phyloP scores from a whole-genome alignment of 2,797 vertebrate genomes.

The Karalla daura region DNA sequence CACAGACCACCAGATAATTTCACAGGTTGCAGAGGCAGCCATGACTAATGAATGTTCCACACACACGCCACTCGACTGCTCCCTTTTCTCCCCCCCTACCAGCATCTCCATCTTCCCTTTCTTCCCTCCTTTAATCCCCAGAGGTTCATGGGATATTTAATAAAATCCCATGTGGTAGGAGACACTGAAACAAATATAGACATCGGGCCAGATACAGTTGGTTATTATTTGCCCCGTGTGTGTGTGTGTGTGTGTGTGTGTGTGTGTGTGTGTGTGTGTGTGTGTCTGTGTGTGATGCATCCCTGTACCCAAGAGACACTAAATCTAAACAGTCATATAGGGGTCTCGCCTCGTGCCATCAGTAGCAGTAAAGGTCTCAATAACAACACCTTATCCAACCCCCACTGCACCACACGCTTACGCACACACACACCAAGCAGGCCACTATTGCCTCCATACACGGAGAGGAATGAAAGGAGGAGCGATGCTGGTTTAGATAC shows the following conservation, averaged over 20 bases:
- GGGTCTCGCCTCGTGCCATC: slow-evolving; percentile 63
- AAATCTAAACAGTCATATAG: slow-evolving; percentile 75
- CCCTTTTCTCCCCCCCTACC: not conserved
- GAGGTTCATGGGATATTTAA: slow-evolving; percentile 68
- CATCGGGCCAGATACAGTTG: slow-evolving; percentile 45
- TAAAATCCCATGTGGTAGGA: slow-evolving; percentile 52
- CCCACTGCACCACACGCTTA: slow-evolving; percentile 15
- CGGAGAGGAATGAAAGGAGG: slow-evolving; percentile 52
- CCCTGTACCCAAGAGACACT: slow-evolving; percentile 48
- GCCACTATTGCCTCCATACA: slow-evolving; percentile 44
- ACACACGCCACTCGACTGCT: too few species aligned
- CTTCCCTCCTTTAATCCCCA: slow-evolving; percentile 26
- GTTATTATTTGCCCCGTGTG: slow-evolving; percentile 52
- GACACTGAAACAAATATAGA: slow-evolving; percentile 59
- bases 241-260: slow-evolving; percentile 12
- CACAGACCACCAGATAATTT: slow-evolving; percentile 23
- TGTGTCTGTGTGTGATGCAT: slow-evolving; percentile 9
- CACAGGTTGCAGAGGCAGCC: slow-evolving; percentile 23
- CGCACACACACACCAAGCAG: slow-evolving; percentile 10
- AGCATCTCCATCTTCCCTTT: slow-evolving; percentile 20
- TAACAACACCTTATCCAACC: slow-evolving; percentile 57
- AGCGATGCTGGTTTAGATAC: slow-evolving; percentile 42
- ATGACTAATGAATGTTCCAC: slow-evolving; percentile 32
- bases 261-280: slow-evolving; percentile 7
- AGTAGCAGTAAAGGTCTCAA: slow-evolving; percentile 71